Evolutionary conservation across 2,113 vertebrate genomes (phyloP).

Genomic region (Anoura caudifer): DNA sequence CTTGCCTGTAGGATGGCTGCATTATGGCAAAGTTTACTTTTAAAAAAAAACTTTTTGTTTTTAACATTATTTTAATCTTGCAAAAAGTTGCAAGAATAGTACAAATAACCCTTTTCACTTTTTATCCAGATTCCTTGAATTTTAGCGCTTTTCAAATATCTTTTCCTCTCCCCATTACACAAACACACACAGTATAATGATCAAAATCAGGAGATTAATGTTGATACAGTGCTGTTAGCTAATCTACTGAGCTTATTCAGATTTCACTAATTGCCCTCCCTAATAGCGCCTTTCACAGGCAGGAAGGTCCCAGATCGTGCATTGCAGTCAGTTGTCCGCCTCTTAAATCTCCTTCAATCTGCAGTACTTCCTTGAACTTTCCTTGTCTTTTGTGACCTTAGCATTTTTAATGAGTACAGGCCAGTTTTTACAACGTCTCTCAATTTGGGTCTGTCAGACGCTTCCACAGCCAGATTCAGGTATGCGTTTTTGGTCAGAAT

Average conservation of each 20-base stretch:
- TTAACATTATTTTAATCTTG: slow-evolving; percentile 1
- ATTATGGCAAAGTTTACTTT: background rate
- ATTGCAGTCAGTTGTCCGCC: background rate
- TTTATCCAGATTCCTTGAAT: background rate
- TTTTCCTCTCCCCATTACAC: background rate
- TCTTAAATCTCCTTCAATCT: background rate
- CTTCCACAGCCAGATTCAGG: background rate
- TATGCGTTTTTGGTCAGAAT: background rate
- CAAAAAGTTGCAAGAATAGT: background rate
- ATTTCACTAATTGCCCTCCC: background rate
- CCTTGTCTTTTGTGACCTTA: background rate
- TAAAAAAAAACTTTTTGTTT: background rate
- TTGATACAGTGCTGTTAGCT: background rate
- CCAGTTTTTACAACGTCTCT: background rate
- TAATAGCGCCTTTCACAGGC: background rate
- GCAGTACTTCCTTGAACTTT: background rate
- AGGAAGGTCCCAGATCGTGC: background rate
- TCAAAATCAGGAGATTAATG: background rate
- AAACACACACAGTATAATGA: background rate
- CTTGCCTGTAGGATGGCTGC: background rate
- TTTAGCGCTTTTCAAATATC: background rate
- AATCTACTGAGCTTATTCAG: background rate
- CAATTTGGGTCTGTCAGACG: background rate
- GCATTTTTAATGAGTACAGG: background rate
- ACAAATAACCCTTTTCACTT: background rate